Evolutionary conservation across 2,888 invertebrate genomes (phyloP), one percentile per base, ranked within the genome.

Genomic region (Idaea dimidiata): DNA sequence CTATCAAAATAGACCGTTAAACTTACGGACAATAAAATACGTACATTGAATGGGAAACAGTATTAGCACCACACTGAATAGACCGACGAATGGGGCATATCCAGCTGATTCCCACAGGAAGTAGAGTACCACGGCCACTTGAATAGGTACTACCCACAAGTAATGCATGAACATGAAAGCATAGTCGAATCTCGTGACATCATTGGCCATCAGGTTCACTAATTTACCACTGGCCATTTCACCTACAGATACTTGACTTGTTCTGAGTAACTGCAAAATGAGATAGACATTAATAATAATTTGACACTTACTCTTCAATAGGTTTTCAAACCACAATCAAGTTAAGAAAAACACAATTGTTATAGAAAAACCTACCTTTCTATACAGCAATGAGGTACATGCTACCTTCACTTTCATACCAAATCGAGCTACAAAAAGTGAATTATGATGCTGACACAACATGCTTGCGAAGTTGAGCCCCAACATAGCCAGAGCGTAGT

Each of bases 151-250:
- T 56, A 97, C 91, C 96, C 97, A 96, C 58, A 97, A 85, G 78
- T 95, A 96, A 83, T 97, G 97, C 6, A 97, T 79, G 76, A 95
- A 95, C 75, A 95, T 85, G 65, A 95, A 94, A 1, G 95, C 93
- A 82, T 94, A 93, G 80, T 97, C 97, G 79, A 97, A 97, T 74
- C 97, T 93, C 61, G 95, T 94, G 10, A 97, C 95, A 81, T 97
- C 97, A 72, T 97, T 97, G 0, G 97, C 96, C 76, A 97, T 83
- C 61, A 97, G 86, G 84, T 97, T 97, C 24, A 97, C 95, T 68
- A 97, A 93, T 82, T 97, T 96, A 0, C 97, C 97, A 72, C 96
- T 88, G 75, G 94, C 76, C 83, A 95, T 94, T 64, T 94, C 94
- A 0, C 95, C 95, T 18, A 97, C 77, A 0, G 97, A 94, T 3